A percentile compares a stretch with the other conserved stretches of the same genome.
Evolutionary conservation across 2,797 vertebrate genomes (phyloP).

Genomic region (Cetoscarus ocellatus): DNA sequence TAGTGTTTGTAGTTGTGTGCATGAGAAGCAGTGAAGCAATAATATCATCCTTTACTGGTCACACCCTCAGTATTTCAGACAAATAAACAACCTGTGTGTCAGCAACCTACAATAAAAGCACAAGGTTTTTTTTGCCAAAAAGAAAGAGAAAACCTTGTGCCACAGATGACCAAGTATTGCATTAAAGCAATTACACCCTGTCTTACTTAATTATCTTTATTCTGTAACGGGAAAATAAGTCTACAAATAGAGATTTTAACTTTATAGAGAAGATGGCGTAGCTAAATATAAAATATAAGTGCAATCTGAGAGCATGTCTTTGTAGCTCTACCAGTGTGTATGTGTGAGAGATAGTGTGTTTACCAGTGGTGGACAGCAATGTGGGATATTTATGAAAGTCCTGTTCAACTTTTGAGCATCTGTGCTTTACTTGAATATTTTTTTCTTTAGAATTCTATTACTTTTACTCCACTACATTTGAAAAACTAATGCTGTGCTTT

Average conservation of each 20-base stretch:
- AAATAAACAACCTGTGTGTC: conserved; percentile 43
- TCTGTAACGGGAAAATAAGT: conserved; percentile 18
- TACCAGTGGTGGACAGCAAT: not conserved
- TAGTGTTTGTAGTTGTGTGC: conserved; percentile 68
- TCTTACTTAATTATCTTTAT: conserved; percentile 15
- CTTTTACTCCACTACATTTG: too few relatives aligned
- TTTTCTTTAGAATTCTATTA: too few relatives aligned
- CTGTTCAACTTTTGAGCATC: too few relatives aligned
- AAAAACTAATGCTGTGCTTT: too few relatives aligned
- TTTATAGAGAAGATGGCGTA: conserved; percentile 37
- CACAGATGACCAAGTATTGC: conserved; percentile 38
- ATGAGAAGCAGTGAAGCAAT: conserved; percentile 80
- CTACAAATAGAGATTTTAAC: conserved; percentile 44
- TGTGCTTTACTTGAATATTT: too few relatives aligned
- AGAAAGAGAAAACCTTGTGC: conserved; percentile 38
- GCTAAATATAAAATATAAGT: conserved; percentile 46
- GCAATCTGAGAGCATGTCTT: conserved; percentile 48
- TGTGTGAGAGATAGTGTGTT: conserved; percentile 33
- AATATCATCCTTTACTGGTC: conserved; percentile 65
- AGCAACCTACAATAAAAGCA: conserved; percentile 43
- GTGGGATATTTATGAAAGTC: too few relatives aligned
- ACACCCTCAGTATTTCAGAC: conserved; percentile 46
- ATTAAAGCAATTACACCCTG: conserved; percentile 33
- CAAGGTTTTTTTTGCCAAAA: conserved; percentile 38
- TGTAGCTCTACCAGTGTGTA: conserved; percentile 36